These are phyloP conservation scores for Ictalurus furcatus DNA, from an alignment of 2,113 vertebrate species.

Conservation along the genomic window DNA sequence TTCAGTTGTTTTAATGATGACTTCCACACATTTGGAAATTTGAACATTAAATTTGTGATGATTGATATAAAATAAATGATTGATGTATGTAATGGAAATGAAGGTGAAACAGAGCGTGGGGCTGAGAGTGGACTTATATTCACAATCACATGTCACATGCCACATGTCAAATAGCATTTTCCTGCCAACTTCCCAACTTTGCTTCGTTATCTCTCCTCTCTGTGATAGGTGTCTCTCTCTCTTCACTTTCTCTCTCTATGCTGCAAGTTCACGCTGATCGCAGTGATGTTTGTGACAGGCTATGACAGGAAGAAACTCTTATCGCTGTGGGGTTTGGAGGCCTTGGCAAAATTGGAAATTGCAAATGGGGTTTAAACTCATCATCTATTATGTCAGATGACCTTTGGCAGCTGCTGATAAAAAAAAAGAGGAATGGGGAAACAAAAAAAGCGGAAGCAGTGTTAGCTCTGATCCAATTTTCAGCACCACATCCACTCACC, in stretches of 20 bases:
- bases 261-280: conserved; percentile 82
- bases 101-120: background rate
- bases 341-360: conserved; percentile 95
- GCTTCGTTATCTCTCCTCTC: conserved; percentile 79
- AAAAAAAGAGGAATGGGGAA: conserved; percentile 72
- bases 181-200: conserved; percentile 5
- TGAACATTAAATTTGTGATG: conserved; percentile 2
- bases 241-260: conserved; percentile 3
- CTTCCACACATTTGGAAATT: conserved; percentile 3
- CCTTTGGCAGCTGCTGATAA: conserved; percentile 96
- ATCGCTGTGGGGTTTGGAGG: conserved; percentile 87
- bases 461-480: conserved; percentile 97
- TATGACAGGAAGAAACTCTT: conserved; percentile 91
- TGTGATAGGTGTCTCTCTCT: conserved; percentile 80
- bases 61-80: conserved; percentile 14
- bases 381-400: conserved; percentile 97
- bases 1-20: conserved; percentile 22
- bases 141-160: conserved; percentile 1
- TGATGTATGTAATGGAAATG: conserved; percentile 7
- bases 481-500: conserved; percentile 89
- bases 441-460: conserved; percentile 73
- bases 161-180: conserved; percentile 1
- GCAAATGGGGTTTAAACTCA: conserved; percentile 97
- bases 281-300: conserved; percentile 94
- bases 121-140: background rate